A percentile compares a stretch with the other conserved stretches of the same genome.
Evolutionary conservation across 2,888 invertebrate species (phyloP).

Genomic region (Halictus quadricinctus): DNA sequence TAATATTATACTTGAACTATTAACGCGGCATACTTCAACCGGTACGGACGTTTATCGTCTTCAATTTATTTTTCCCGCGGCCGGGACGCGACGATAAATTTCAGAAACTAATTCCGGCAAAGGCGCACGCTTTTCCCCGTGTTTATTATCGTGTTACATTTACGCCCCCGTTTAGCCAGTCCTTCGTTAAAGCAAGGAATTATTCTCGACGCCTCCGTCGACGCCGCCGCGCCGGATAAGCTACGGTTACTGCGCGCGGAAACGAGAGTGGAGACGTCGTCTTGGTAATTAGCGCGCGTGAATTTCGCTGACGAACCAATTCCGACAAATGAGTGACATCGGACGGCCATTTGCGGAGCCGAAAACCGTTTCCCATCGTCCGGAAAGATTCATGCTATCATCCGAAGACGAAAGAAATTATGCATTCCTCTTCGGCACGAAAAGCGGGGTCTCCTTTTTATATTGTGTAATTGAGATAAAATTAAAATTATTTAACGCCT

Average conservation of each 20-base stretch:
- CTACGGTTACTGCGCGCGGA: background rate
- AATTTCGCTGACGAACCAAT: background rate
- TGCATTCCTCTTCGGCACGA: background rate
- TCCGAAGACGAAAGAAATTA: background rate
- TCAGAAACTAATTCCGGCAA: conserved; percentile 23
- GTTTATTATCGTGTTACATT: conserved; percentile 29
- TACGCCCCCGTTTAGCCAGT: background rate
- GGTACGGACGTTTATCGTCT: conserved; percentile 35
- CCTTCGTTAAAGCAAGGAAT: background rate
- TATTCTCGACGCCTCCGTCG: background rate
- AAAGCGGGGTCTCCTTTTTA: background rate
- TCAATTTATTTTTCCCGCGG: conserved; percentile 41
- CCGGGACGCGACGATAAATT: conserved; percentile 39
- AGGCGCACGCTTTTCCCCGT: conserved; percentile 18
- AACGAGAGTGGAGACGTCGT: background rate
- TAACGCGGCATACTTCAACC: conserved; percentile 30
- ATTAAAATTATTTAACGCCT: background rate
- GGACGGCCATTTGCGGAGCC: background rate
- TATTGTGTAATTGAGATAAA: background rate
- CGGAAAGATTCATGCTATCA: background rate
- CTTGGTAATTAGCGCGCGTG: background rate
- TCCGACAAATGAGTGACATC: background rate
- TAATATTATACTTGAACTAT: conserved; percentile 51
- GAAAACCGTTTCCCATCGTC: background rate
- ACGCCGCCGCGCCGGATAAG: background rate